Conservation (phyloP, 2,888 invertebrate genomes). For the Dynastes grantii region DNA sequence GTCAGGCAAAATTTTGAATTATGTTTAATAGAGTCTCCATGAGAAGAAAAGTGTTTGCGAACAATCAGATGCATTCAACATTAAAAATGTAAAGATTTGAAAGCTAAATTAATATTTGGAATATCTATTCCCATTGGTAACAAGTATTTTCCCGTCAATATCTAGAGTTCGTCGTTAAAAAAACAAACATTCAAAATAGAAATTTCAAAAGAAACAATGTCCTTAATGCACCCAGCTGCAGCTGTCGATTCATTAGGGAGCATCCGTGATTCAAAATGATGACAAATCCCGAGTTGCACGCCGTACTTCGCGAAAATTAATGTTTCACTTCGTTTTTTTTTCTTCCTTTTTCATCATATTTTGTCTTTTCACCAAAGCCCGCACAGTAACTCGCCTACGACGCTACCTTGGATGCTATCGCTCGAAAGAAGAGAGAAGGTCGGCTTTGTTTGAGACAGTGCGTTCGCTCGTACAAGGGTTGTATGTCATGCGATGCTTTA, state of each 20-base stretch:
- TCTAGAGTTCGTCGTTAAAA: no score
- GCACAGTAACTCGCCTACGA: not conserved
- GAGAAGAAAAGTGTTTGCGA: no score
- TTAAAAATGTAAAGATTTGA: no score
- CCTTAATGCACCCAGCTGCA: not conserved
- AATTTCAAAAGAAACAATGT: not conserved
- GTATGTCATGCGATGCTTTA: not conserved
- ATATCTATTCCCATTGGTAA: no score
- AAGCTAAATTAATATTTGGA: no score
- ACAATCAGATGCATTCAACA: no score
- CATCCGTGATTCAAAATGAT: not conserved
- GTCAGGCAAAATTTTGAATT: no score
- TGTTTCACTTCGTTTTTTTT: not conserved
- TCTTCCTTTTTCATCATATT: not conserved
- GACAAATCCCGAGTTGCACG: not conserved
- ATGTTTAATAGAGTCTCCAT: no score
- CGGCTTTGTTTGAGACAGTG: not conserved
- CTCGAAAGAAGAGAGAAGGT: not conserved
- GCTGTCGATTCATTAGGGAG: constrained; percentile 7
- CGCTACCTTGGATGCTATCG: not conserved
- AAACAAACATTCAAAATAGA: not conserved
- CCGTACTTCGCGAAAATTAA: constrained; percentile 2
- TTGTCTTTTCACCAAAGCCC: not conserved
- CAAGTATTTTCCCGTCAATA: no score
- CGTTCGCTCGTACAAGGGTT: not conserved